Evolutionary conservation across 2,113 vertebrate genomes (phyloP), one percentile per base, ranked within the genome.

Genomic region (Callithrix jacchus): DNA sequence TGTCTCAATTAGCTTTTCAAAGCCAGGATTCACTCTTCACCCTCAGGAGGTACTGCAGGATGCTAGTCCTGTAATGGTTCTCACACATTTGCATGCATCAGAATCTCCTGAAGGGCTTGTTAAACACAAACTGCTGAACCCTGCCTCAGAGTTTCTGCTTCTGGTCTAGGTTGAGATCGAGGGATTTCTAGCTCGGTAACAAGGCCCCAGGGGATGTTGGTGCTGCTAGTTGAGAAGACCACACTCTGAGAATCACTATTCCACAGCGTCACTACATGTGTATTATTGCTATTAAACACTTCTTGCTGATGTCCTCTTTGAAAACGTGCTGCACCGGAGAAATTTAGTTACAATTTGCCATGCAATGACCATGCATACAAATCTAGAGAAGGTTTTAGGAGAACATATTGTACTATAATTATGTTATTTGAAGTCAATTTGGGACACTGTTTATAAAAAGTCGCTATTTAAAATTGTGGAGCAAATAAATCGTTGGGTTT

Each of bases 391-490:
- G 27, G 85, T 84, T 85, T 81, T 35, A 93, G 70, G 89, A 94
- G 49, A 61, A 90, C 9, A 49, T 66, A 87, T 21, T 80, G 11
- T 42, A 89, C 4, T 8, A 79, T 87, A 93, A 91, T 80, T 54
- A 47, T 66, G 12, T 80, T 88, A 81, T 84, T 95, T 89, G 73
- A 82, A 89, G 47, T 85, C 66, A 81, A 70, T 94, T 70, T 61
- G 23, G 92, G 58, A 86, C 8, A 25, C 64, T 70, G 23, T 61
- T 87, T 87, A 12, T n/a, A 40, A 86, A 83, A 79, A 37, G 8
- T 54, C 71, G 86, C 8, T 88, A 89, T 64, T 79, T n/a, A 87
- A 96, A 95, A 79, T 8, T 45, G n/a, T 61, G 9, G 37, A 47
- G 9, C 40, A 92, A 84, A 92, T 82, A 87, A 77, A 70, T 71